Conservation (phyloP, 2,888 invertebrate species). For the Synergus laeviventris region DNA sequence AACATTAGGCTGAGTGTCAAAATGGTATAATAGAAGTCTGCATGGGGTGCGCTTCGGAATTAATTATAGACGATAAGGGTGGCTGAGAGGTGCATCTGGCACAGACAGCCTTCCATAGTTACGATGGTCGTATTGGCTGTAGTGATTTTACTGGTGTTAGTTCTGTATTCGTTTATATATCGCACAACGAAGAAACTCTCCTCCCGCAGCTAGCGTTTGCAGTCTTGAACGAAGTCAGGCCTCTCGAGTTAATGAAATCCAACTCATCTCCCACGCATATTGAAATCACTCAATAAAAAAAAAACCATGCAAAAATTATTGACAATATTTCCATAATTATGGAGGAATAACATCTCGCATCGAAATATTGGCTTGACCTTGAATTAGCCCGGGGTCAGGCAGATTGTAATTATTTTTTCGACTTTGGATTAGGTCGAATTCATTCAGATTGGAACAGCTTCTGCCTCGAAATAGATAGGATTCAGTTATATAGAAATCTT, state of each 20-base stretch:
- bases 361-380: too few relatives aligned
- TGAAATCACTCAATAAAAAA: constrained; percentile 47
- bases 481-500: too few relatives aligned
- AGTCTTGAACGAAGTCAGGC: constrained; percentile 53
- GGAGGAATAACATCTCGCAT: too few relatives aligned
- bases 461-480: too few relatives aligned
- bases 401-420: too few relatives aligned
- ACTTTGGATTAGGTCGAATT: too few relatives aligned
- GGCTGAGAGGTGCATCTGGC: constrained; percentile 67
- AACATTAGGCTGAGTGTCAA: constrained; percentile 33
- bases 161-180: constrained; percentile 38
- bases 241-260: constrained; percentile 68
- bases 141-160: constrained; percentile 16
- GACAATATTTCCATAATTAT: too few relatives aligned
- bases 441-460: too few relatives aligned
- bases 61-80: constrained; percentile 67
- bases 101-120: constrained; percentile 65
- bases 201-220: constrained; percentile 44
- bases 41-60: constrained; percentile 59
- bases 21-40: neutral
- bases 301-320: too few relatives aligned
- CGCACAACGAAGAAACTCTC: constrained; percentile 62
- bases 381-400: too few relatives aligned
- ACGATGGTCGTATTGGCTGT: constrained; percentile 48
- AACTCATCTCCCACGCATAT: constrained; percentile 50